These are phyloP conservation scores for Mantis religiosa DNA, from an alignment of 2,888 invertebrate species.

Conservation along the genomic window DNA sequence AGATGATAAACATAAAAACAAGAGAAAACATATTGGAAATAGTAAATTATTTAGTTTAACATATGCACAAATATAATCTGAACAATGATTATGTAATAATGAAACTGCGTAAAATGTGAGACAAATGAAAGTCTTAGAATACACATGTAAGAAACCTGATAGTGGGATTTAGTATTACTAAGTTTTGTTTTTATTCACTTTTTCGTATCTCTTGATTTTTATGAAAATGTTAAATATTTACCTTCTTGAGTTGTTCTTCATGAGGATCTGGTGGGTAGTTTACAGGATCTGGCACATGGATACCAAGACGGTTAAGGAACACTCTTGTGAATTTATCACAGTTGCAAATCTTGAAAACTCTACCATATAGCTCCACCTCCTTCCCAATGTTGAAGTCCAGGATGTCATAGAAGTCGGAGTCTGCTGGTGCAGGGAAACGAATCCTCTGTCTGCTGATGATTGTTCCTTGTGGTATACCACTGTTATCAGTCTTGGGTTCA, in stretches of 20 bases:
- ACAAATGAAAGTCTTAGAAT: background rate
- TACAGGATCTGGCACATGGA: constrained; percentile 71
- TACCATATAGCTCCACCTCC: constrained; percentile 75
- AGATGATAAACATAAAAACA: too few species aligned
- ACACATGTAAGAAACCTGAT: background rate
- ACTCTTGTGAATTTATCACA: constrained; percentile 85
- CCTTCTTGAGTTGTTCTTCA: constrained; percentile 37
- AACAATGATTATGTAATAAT: background rate
- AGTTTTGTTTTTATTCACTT: background rate
- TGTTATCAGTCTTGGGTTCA: constrained; percentile 78
- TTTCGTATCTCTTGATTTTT: background rate
- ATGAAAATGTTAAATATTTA: constrained; percentile 29
- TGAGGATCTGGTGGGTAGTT: constrained; percentile 50
- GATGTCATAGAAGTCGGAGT: constrained; percentile 74
- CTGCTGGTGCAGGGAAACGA: constrained; percentile 66
- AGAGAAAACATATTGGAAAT: too few species aligned
- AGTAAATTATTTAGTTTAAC: too few species aligned
- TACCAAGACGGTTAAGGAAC: constrained; percentile 80
- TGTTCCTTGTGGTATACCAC: constrained; percentile 81
- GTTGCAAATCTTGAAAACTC: constrained; percentile 73
- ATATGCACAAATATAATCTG: background rate
- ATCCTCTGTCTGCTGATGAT: constrained; percentile 79
- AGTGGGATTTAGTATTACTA: constrained; percentile 25
- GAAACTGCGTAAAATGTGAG: background rate
- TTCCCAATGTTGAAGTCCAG: constrained; percentile 82